Conservation (phyloP, 2,888 invertebrate species). For the Meteorus cinctellus region DNA sequence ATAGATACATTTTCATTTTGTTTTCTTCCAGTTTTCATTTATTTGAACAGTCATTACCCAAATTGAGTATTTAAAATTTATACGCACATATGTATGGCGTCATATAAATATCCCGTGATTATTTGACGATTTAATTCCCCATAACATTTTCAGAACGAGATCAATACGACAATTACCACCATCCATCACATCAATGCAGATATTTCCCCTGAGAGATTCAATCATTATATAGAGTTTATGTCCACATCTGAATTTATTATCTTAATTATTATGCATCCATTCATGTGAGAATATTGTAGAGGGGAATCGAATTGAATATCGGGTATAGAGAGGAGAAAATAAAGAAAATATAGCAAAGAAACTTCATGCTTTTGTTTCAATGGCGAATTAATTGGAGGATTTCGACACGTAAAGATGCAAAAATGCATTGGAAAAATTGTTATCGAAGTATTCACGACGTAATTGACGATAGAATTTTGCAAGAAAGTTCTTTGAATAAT, state of each 20-base stretch:
- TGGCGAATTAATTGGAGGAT: too few relatives aligned
- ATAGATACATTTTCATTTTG: conserved; percentile 18
- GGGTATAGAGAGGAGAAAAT: neutral
- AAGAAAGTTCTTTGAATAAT: too few relatives aligned
- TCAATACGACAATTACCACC: neutral
- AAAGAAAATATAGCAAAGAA: neutral
- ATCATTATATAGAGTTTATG: neutral
- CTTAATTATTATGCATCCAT: neutral
- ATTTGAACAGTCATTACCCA: neutral
- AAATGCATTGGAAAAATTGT: too few relatives aligned
- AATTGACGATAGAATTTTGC: too few relatives aligned
- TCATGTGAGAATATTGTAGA: neutral
- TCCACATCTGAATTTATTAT: neutral
- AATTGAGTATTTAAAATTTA: neutral
- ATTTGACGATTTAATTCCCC: neutral
- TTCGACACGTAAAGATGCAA: too few relatives aligned
- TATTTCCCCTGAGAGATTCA: neutral
- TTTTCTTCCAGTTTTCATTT: neutral
- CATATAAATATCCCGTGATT: neutral
- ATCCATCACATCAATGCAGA: neutral
- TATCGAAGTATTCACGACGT: too few relatives aligned
- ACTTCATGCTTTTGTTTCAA: too few relatives aligned
- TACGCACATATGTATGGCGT: neutral
- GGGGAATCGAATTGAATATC: neutral
- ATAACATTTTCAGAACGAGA: neutral